Evolutionary conservation across 2,888 invertebrate genomes (phyloP).

Genomic region (Seira sanloemensis): DNA sequence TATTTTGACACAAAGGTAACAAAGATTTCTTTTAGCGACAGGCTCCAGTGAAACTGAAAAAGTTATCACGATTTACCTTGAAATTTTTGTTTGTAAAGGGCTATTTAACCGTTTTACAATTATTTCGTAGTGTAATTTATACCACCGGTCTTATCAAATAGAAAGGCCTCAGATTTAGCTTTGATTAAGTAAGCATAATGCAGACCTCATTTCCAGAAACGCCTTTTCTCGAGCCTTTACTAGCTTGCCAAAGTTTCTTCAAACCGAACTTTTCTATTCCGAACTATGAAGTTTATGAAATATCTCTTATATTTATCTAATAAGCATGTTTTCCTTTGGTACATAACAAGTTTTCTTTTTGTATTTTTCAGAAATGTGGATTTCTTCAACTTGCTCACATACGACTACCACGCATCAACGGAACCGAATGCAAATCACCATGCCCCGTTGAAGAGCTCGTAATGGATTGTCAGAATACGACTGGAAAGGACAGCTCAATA

Average conservation of each 20-base stretch:
- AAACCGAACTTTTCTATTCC: neutral
- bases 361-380: constrained; percentile 83
- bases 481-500: constrained; percentile 90
- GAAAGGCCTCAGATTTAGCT: no score
- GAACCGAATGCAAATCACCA: constrained; percentile 95
- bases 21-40: no score
- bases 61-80: no score
- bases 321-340: neutral
- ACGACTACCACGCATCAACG: constrained; percentile 94
- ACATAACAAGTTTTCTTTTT: neutral
- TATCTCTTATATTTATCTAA: neutral
- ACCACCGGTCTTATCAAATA: no score
- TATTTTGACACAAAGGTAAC: no score
- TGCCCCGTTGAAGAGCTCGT: constrained; percentile 88
- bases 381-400: constrained; percentile 93
- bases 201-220: neutral
- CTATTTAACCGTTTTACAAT: no score
- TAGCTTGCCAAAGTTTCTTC: neutral
- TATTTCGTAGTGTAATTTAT: no score
- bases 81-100: no score
- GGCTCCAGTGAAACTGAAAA: no score
- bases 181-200: neutral
- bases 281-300: no score
- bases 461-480: constrained; percentile 89
- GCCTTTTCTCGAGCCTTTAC: neutral